Evolutionary conservation across 2,888 invertebrate genomes (phyloP).

Genomic region (Erannis defoliaria): DNA sequence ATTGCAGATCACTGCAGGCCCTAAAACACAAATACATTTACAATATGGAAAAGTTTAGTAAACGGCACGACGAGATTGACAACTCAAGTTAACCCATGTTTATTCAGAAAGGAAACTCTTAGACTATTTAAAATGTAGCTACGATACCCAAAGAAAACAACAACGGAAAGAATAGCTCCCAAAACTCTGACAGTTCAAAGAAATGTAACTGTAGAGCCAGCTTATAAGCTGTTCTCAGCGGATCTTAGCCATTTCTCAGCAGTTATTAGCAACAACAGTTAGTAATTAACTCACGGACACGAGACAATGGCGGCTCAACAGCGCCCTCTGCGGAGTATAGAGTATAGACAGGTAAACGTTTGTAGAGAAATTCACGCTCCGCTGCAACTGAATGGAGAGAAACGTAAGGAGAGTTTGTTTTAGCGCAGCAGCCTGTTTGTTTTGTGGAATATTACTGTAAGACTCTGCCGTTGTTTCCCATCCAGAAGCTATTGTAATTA

Average conservation of each 20-base stretch:
- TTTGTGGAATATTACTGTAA: constrained; percentile 12
- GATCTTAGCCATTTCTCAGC: constrained; percentile 1
- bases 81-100: too few relatives aligned
- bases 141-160: too few relatives aligned
- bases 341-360: constrained; percentile 28
- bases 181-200: too few relatives aligned
- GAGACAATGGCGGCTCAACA: constrained; percentile 26
- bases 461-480: neutral
- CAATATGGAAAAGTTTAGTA: too few relatives aligned
- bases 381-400: constrained; percentile 30
- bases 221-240: neutral
- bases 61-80: too few relatives aligned
- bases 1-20: too few relatives aligned
- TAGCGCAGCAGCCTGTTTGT: constrained; percentile 25
- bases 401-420: constrained; percentile 25
- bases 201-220: neutral
- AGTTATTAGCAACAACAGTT: constrained; percentile 15
- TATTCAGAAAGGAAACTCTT: too few relatives aligned
- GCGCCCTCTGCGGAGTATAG: neutral
- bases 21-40: too few relatives aligned
- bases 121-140: too few relatives aligned
- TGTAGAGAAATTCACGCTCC: constrained; percentile 32
- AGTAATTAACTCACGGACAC: constrained; percentile 16
- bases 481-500: neutral
- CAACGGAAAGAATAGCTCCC: too few relatives aligned